Conservation (phyloP, 1,140 invertebrate species). For the Trichonephila inaurata region DNA sequence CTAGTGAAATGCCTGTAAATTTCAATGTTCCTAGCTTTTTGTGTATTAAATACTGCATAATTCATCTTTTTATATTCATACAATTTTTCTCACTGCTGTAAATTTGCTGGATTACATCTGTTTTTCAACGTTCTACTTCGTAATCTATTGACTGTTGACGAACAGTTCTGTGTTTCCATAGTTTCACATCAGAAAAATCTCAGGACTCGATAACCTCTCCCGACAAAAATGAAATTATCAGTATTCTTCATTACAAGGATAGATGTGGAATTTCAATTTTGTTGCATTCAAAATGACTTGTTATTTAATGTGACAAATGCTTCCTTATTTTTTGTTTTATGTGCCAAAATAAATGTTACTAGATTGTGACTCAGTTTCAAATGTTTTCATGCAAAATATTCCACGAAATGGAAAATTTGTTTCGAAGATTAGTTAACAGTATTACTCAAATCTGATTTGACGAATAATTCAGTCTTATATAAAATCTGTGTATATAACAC, state of each 20-base stretch:
- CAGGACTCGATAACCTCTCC: background rate
- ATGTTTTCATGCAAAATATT: conserved; percentile 3
- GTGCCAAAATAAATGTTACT: conserved; percentile 55
- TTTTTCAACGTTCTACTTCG: background rate
- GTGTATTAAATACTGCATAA: conserved; percentile 16
- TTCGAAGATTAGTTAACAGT: conserved; percentile 16
- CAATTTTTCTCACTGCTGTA: conserved; percentile 23
- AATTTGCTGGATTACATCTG: conserved; percentile 19
- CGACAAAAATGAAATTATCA: background rate
- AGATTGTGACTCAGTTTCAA: conserved; percentile 6
- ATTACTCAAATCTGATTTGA: background rate
- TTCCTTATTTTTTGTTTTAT: conserved; percentile 28
- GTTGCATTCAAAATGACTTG: background rate
- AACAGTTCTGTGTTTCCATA: background rate
- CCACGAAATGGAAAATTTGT: background rate
- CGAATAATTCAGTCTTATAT: background rate
- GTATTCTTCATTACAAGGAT: background rate
- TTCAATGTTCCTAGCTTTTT: conserved; percentile 31
- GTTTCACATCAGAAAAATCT: background rate
- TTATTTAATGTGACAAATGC: background rate
- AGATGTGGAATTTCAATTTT: background rate
- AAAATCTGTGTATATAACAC: conserved; percentile 15
- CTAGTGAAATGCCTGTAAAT: conserved; percentile 22
- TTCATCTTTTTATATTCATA: conserved; percentile 39
- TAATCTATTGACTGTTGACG: background rate